These are phyloP conservation scores for Cygnus olor DNA, from an alignment of 2,797 vertebrate genomes.

Conservation along the genomic window DNA sequence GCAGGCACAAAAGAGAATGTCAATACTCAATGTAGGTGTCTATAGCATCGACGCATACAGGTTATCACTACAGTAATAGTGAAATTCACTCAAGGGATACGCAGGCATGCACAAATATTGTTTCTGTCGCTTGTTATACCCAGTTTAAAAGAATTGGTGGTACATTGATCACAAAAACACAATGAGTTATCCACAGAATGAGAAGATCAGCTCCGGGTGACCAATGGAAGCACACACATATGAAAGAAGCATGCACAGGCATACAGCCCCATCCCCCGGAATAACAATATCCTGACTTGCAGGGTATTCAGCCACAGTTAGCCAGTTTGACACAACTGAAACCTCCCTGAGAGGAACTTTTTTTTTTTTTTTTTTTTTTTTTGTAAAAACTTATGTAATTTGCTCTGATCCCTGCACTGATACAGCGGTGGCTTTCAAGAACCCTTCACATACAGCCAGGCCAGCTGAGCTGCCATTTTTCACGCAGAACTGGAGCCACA, in stretches of 20 bases:
- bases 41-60: background rate
- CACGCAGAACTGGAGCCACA: background rate
- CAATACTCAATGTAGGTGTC: background rate
- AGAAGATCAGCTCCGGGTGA: background rate
- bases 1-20: background rate
- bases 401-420: background rate
- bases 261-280: slow-evolving; percentile 6
- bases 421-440: slow-evolving; percentile 36
- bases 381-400: slow-evolving; percentile 40
- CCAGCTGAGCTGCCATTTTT: slow-evolving; percentile 65
- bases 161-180: slow-evolving; percentile 33
- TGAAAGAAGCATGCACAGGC: background rate
- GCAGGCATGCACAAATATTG: background rate
- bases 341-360: slow-evolving; percentile 22
- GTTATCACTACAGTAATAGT: background rate
- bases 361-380: background rate
- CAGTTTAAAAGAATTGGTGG: background rate
- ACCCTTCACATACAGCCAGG: slow-evolving; percentile 11
- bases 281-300: background rate
- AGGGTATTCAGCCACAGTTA: slow-evolving; percentile 52
- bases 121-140: slow-evolving; percentile 1
- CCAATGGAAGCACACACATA: background rate
- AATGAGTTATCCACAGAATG: background rate
- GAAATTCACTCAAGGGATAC: background rate
- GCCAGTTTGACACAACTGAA: slow-evolving; percentile 35